A percentile compares a stretch with the other conserved stretches of the same genome.
phyloP scores from a whole-genome alignment of 2,888 invertebrate species.

The Drosophila monieri region DNA sequence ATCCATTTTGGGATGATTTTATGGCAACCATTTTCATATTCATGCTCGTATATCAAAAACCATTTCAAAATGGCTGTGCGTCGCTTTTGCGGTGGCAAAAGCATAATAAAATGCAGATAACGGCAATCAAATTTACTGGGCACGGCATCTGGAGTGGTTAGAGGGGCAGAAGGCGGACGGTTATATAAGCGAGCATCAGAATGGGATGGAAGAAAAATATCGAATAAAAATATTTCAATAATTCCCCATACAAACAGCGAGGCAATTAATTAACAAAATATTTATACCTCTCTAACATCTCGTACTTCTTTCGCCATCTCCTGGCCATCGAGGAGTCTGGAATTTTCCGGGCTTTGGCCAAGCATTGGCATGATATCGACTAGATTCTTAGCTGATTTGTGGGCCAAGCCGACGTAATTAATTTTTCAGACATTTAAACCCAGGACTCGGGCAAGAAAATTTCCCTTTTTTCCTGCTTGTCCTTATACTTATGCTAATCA shows the following conservation, averaged over 20 bases:
- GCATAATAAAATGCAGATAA: conserved; percentile 78
- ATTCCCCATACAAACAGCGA: conserved; percentile 44
- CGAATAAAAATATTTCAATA: conserved; percentile 50
- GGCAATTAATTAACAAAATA: conserved; percentile 63
- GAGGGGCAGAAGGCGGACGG: not conserved
- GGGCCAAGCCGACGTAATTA: conserved; percentile 31
- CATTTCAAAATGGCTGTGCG: conserved; percentile 59
- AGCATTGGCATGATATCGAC: conserved; percentile 6
- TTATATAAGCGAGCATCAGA: not conserved
- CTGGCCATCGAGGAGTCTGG: conserved; percentile 4
- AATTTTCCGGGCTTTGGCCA: conserved; percentile 9
- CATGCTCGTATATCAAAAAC: conserved; percentile 69
- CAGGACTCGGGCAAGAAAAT: conserved; percentile 13
- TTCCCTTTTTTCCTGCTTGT: conserved; percentile 34
- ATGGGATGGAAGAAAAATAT: conserved; percentile 21
- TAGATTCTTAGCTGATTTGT: conserved; percentile 13
- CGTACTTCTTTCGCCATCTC: conserved; percentile 8
- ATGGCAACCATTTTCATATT: conserved; percentile 54
- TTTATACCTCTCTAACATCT: conserved; percentile 22
- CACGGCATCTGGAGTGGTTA: not conserved
- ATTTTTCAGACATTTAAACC: conserved; percentile 43
- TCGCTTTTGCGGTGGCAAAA: conserved; percentile 56
- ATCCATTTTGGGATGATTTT: conserved; percentile 62
- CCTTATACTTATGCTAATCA: conserved; percentile 73
- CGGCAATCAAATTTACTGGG: conserved; percentile 65